A percentile compares a stretch with the other conserved stretches of the same genome.
phyloP scores from a whole-genome alignment of 1,140 invertebrate genomes.

The Bicyclus anynana region DNA sequence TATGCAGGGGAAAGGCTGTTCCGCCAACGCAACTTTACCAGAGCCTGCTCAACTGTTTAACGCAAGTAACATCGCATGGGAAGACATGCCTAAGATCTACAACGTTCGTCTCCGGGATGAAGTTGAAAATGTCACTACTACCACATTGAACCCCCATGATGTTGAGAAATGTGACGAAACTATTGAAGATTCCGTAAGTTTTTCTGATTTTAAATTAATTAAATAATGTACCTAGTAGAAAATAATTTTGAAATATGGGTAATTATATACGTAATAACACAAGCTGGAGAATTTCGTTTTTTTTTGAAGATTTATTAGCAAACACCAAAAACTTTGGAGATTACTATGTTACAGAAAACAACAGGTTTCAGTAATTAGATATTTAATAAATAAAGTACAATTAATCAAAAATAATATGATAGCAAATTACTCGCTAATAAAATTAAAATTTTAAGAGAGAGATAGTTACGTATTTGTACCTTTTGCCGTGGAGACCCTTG shows the following conservation, averaged over 20 bases:
- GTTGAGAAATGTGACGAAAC: slow-evolving; percentile 37
- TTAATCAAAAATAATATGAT: too few relatives aligned
- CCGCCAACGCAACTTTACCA: slow-evolving; percentile 24
- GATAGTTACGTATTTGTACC: too few relatives aligned
- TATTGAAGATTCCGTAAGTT: slow-evolving; percentile 56
- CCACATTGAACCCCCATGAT: slow-evolving; percentile 24
- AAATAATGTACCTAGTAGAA: neutral
- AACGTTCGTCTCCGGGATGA: slow-evolving; percentile 21
- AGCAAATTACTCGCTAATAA: too few relatives aligned
- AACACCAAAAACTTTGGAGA: too few relatives aligned
- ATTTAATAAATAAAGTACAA: too few relatives aligned
- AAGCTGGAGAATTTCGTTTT: too few relatives aligned
- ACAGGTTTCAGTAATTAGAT: too few relatives aligned
- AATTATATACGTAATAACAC: too few relatives aligned
- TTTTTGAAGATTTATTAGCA: too few relatives aligned
- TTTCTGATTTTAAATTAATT: neutral
- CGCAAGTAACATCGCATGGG: slow-evolving; percentile 40
- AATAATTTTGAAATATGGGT: neutral
- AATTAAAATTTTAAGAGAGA: too few relatives aligned
- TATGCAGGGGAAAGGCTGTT: slow-evolving; percentile 48
- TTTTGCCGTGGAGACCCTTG: too few relatives aligned
- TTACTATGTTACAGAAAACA: too few relatives aligned
- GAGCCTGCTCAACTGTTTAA: slow-evolving; percentile 42
- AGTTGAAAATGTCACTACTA: slow-evolving; percentile 32
- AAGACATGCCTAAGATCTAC: slow-evolving; percentile 33